Conservation (phyloP, 2,113 vertebrate genomes). For the Atlantisia rogersi region DNA sequence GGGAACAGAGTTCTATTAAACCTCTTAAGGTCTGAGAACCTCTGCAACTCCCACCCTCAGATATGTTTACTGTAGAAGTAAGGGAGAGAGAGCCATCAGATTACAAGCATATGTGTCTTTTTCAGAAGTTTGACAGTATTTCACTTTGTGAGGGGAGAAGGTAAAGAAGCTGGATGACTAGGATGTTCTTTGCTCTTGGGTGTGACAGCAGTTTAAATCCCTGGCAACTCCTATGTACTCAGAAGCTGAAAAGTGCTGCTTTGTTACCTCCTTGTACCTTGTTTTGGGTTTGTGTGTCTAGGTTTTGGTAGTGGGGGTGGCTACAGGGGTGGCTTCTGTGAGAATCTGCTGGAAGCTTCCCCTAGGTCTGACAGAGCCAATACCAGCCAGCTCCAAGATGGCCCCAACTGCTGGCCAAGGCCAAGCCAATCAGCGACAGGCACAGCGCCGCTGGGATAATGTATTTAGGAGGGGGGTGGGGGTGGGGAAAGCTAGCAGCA, state of each 20-base stretch:
- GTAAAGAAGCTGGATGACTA: neutral
- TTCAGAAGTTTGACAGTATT: neutral
- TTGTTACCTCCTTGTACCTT: neutral
- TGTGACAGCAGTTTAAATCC: neutral
- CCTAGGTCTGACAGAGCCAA: too few relatives aligned
- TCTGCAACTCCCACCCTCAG: neutral
- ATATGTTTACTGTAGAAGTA: neutral
- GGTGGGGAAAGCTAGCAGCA: too few relatives aligned
- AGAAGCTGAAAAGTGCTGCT: neutral
- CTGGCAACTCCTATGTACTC: neutral
- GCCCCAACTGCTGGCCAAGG: too few relatives aligned
- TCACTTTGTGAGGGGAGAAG: neutral
- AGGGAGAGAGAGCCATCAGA: neutral
- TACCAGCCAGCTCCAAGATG: too few relatives aligned
- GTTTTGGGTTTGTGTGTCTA: too few relatives aligned
- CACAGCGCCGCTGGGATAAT: too few relatives aligned
- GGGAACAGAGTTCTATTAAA: neutral
- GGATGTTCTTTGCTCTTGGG: neutral
- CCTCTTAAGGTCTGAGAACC: neutral
- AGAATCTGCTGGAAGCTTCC: too few relatives aligned
- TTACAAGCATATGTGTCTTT: neutral
- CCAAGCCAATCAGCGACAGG: too few relatives aligned
- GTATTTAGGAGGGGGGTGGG: too few relatives aligned
- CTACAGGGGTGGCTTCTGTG: too few relatives aligned
- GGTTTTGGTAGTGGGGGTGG: too few relatives aligned